Base-by-base conservation (phyloP, 2,113 vertebrate genomes). In the Rhynchomys soricoides region DNA sequence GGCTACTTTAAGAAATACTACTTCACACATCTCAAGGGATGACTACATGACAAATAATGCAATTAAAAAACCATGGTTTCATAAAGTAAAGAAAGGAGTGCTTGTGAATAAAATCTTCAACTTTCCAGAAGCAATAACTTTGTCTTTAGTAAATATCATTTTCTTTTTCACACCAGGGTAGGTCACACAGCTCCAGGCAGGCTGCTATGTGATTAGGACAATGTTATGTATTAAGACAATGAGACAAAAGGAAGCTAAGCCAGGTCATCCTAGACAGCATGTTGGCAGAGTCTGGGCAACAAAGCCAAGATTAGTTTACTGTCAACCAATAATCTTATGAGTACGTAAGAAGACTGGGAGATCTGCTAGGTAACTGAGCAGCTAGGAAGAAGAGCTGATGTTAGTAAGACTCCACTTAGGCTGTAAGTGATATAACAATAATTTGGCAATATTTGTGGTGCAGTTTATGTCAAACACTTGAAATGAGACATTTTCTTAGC, bases 51-150 rank as follows among this genome's bases (percentile, higher is more conserved):
- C 57, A 12, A 10, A 0, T 75, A 57, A 79, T 71, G 55, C 88
- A 85, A n/a, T 75, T n/a, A 85, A 92, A 93, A 91, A 45, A 48
- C 88, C 40, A 66, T 34, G 19, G 11, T 68, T 55, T 79, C 37
- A 24, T 87, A 97, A 94, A 9, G 68, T 59, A 86, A 90, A 87
- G 70, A 71, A 6, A 22, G 70, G 66, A 90, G 64, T 71, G 52
- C 34, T 43, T 66, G 43, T 90, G 31, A 89, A 94, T 81, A 19
- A 9, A 15, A 16, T 29, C 26, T 85, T 8, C 1, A 50, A 21
- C 43, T 91, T 96, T 92, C 87, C 86, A 89, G 52, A 66, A 86
- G 45, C 68, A 75, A 68, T 73, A 73, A 15, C 22, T 62, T 34
- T 89, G 0, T 86, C 66, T 90, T 77, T 88, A 71, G 57, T 24